A percentile compares a stretch with the other conserved stretches of the same genome.
These are phyloP conservation scores for Porites lobata DNA, from an alignment of 92 coral and sea anemone species.

Conservation along the genomic window DNA sequence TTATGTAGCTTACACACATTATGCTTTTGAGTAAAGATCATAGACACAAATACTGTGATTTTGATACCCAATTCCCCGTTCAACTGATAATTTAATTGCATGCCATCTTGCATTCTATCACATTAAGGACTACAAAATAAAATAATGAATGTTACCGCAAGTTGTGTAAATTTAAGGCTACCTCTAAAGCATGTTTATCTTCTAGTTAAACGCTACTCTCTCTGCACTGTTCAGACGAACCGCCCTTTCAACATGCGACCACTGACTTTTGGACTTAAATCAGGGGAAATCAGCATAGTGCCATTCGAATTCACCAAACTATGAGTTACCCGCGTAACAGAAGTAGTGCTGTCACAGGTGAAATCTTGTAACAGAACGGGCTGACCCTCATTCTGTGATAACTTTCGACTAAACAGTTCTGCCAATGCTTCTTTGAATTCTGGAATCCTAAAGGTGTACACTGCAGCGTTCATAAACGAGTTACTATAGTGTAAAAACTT, in stretches of 20 bases:
- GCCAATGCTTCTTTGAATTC: slow-evolving; percentile 64
- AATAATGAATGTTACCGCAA: too few relatives aligned
- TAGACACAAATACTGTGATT: too few relatives aligned
- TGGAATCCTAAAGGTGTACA: slow-evolving; percentile 72
- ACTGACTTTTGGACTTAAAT: not conserved
- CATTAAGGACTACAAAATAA: too few relatives aligned
- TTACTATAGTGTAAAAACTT: slow-evolving; percentile 79
- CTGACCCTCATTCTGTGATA: not conserved
- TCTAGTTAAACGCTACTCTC: too few relatives aligned
- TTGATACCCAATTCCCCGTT: too few relatives aligned
- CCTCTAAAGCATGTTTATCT: too few relatives aligned
- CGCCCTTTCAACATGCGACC: not conserved
- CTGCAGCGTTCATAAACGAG: slow-evolving; percentile 68
- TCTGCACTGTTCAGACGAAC: too few relatives aligned
- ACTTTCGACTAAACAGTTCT: slow-evolving; percentile 5
- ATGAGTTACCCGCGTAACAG: slow-evolving; percentile 22
- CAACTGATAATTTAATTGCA: too few relatives aligned
- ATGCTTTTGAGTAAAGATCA: too few relatives aligned
- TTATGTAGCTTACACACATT: too few relatives aligned
- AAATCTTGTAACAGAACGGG: slow-evolving; percentile 37
- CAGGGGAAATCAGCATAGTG: not conserved
- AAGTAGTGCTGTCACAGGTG: slow-evolving; percentile 32
- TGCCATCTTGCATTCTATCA: too few relatives aligned
- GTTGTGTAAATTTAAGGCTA: too few relatives aligned
- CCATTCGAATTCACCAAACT: not conserved